Evolutionary conservation across 2,888 invertebrate species (phyloP).

Genomic region (Agyllia agylla): DNA sequence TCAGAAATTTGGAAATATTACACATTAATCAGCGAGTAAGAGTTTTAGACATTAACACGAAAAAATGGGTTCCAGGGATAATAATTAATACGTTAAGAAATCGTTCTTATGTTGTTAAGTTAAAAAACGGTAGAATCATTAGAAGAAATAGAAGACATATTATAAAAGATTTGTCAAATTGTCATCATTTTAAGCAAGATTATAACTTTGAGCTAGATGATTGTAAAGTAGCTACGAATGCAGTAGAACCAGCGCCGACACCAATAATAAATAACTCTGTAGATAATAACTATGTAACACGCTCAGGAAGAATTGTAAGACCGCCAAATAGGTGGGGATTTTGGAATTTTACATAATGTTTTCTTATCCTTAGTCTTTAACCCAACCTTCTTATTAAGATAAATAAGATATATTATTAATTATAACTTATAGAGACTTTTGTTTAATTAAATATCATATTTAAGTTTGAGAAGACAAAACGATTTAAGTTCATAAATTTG

Average conservation of each 20-base stretch:
- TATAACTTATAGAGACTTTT: no score
- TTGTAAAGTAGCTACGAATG: not conserved
- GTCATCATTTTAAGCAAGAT: not conserved
- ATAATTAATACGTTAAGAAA: not conserved
- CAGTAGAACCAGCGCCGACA: not conserved
- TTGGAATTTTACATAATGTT: not conserved
- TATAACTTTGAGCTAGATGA: not conserved
- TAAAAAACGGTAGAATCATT: not conserved
- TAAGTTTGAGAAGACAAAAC: no score
- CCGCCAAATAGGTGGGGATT: not conserved
- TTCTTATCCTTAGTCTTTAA: no score
- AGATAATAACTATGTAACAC: not conserved
- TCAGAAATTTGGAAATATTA: not conserved
- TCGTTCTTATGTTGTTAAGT: not conserved
- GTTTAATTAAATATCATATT: no score
- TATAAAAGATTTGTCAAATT: not conserved
- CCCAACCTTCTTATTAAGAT: no score
- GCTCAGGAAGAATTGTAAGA: not conserved
- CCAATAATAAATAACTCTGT: not conserved
- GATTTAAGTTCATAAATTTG: no score
- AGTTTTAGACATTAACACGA: not conserved
- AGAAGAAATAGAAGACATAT: not conserved
- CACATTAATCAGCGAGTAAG: not conserved
- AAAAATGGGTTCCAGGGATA: not conserved
- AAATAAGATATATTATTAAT: no score